Evolutionary conservation across 2,888 invertebrate species (phyloP).

Genomic region (Taphrorychus bicolor): DNA sequence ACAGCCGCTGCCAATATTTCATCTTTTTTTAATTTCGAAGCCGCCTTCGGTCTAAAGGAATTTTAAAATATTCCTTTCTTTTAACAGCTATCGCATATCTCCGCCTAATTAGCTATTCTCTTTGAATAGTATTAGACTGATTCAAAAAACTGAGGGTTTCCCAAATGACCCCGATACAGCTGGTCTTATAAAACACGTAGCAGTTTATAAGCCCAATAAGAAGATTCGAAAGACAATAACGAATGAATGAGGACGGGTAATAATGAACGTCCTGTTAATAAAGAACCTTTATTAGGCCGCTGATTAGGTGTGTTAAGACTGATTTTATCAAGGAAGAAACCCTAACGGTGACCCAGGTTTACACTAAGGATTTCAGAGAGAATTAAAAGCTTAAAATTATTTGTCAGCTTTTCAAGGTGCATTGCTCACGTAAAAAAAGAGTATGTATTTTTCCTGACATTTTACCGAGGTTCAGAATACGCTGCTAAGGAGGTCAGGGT

Average conservation of each 20-base stretch:
- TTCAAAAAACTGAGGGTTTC: not conserved
- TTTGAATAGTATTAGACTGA: conserved; percentile 10
- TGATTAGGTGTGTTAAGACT: no score
- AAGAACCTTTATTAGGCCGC: not conserved
- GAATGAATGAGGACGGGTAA: not conserved
- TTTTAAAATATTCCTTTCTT: conserved; percentile 29
- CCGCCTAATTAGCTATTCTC: conserved; percentile 25
- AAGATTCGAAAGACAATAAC: not conserved
- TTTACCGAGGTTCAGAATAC: no score
- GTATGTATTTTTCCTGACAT: no score
- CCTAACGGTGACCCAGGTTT: no score
- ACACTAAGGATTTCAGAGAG: no score
- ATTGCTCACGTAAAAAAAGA: no score
- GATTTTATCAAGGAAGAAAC: no score
- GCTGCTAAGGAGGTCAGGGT: no score
- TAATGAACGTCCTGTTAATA: not conserved
- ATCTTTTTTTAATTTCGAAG: conserved; percentile 31
- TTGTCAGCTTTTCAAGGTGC: no score
- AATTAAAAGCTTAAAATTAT: no score
- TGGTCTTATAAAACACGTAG: not conserved
- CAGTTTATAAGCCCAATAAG: not conserved
- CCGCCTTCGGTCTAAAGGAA: conserved; percentile 14
- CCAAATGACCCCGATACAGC: not conserved
- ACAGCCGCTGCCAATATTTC: conserved; percentile 31
- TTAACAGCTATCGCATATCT: conserved; percentile 19